These are phyloP conservation scores for Microtus ochrogaster DNA, from an alignment of 2,113 vertebrate species.

Conservation along the genomic window DNA sequence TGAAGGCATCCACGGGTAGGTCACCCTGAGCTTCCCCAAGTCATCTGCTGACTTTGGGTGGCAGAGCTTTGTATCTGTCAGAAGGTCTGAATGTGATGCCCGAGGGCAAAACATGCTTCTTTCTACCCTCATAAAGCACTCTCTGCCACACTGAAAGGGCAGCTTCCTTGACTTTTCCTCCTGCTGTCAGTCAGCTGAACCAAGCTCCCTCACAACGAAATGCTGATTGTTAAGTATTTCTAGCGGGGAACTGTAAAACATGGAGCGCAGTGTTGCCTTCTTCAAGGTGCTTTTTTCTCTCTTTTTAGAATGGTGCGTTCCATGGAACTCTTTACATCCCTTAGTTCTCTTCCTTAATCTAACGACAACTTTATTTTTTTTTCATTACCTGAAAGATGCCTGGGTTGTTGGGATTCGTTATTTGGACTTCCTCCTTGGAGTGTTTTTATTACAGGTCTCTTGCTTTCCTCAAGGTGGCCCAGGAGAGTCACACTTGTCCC, in stretches of 20 bases:
- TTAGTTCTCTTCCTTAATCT: background rate
- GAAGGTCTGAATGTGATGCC: background rate
- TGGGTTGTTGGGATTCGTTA: background rate
- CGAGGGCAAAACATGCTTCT: background rate
- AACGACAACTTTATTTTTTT: constrained; percentile 30
- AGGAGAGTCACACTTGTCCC: background rate
- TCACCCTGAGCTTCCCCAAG: background rate
- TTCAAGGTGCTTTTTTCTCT: background rate
- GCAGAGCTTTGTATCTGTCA: background rate
- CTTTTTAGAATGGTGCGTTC: background rate
- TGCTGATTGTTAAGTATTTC: background rate
- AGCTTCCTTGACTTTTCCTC: background rate
- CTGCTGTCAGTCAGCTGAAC: background rate
- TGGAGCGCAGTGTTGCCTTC: background rate
- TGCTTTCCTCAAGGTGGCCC: background rate
- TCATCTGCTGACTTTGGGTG: background rate
- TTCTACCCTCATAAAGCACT: background rate
- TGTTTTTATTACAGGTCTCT: constrained; percentile 77
- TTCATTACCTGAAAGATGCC: constrained; percentile 58
- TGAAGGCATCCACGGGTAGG: constrained; percentile 93
- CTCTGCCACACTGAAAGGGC: background rate
- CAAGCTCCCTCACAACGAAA: background rate
- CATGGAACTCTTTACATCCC: background rate
- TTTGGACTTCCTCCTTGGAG: constrained; percentile 33
- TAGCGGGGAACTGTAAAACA: background rate